phyloP scores from a whole-genome alignment of 2,888 invertebrate genomes.

The Trachelus troglodyta region DNA sequence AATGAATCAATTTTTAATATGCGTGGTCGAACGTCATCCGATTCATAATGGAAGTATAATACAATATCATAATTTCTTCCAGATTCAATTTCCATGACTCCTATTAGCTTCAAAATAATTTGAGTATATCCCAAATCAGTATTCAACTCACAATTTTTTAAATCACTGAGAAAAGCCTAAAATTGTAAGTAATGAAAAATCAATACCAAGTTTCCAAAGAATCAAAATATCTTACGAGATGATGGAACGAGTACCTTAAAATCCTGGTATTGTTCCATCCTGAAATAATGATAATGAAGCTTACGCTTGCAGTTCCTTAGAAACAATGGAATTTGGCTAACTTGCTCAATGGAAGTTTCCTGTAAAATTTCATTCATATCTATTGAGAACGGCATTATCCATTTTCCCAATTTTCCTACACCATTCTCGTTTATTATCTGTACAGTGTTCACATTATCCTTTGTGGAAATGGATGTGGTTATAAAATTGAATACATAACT shows the following conservation, averaged over 20 bases:
- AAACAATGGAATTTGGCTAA: conserved; percentile 22
- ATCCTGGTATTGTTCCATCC: conserved; percentile 25
- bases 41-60: conserved; percentile 28
- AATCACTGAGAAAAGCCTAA: neutral
- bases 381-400: conserved; percentile 31
- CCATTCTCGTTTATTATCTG: conserved; percentile 22
- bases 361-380: conserved; percentile 24
- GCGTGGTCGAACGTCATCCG: conserved; percentile 22
- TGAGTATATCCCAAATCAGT: conserved; percentile 19
- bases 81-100: conserved; percentile 8
- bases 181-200: conserved; percentile 1
- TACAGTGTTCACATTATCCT: conserved; percentile 19
- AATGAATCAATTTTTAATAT: conserved; percentile 20
- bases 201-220: neutral
- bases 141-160: conserved; percentile 17
- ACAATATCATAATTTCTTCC: conserved; percentile 11
- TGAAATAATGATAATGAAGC: conserved; percentile 28
- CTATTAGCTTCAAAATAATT: conserved; percentile 21
- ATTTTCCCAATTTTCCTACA: conserved; percentile 25
- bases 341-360: conserved; percentile 22
- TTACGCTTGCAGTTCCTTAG: conserved; percentile 29
- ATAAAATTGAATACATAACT: conserved; percentile 20
- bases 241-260: conserved; percentile 26
- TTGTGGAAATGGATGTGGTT: neutral
- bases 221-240: neutral